These are phyloP conservation scores for Drusus annulatus DNA, from an alignment of 1,140 invertebrate genomes.

Conservation along the genomic window DNA sequence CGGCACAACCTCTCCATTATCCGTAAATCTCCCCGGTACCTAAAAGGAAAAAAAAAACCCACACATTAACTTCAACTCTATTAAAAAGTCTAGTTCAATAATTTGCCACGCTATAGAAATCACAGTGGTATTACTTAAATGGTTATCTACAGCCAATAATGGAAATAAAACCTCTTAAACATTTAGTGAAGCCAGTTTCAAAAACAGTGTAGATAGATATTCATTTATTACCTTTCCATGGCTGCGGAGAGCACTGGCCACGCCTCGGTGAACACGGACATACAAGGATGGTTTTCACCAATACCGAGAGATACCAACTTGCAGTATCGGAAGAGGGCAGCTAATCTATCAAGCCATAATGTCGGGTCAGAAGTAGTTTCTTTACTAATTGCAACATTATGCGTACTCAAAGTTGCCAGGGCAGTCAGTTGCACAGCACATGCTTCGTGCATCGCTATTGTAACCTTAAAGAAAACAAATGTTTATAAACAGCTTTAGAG, in stretches of 20 bases:
- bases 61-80: no score
- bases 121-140: no score
- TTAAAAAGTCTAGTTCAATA: no score
- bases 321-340: slow-evolving; percentile 90
- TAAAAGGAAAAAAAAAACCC: slow-evolving; percentile 60
- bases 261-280: slow-evolving; percentile 84
- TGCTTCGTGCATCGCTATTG: slow-evolving; percentile 82
- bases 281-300: slow-evolving; percentile 81
- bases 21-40: slow-evolving; percentile 86
- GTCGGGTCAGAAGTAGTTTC: slow-evolving; percentile 83
- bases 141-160: no score
- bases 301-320: slow-evolving; percentile 67
- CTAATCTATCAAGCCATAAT: slow-evolving; percentile 93
- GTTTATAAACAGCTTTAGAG: not conserved
- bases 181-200: no score
- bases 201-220: no score
- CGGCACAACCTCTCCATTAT: slow-evolving; percentile 95
- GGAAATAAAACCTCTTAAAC: no score
- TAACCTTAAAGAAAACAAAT: slow-evolving; percentile 65
- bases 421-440: slow-evolving; percentile 84
- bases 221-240: slow-evolving; percentile 72
- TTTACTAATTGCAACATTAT: slow-evolving; percentile 59
- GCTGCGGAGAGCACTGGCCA: slow-evolving; percentile 90
- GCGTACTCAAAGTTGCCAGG: slow-evolving; percentile 73
- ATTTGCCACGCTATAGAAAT: no score